phyloP scores from a whole-genome alignment of 2,797 vertebrate genomes.

The Percopsis omiscomaycus region DNA sequence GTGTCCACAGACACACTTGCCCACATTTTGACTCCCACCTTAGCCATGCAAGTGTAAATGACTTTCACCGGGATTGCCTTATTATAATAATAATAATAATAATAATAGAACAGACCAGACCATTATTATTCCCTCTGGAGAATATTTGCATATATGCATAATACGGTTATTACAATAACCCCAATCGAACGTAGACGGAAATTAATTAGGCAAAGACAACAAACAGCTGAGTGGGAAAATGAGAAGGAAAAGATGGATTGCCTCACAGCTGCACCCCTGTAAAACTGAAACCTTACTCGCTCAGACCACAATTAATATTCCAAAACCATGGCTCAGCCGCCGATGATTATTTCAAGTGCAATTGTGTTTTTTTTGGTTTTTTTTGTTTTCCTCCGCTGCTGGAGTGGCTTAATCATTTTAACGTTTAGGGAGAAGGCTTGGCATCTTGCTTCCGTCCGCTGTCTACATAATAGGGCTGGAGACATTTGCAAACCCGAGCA shows the following conservation, averaged over 20 bases:
- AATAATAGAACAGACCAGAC: constrained; percentile 2
- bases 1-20: background rate
- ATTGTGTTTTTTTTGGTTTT: constrained; percentile 42
- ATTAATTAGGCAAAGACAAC: constrained; percentile 52
- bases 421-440: constrained; percentile 52
- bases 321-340: constrained; percentile 49
- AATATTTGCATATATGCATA: constrained; percentile 34
- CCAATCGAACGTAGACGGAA: constrained; percentile 18
- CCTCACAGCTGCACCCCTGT: constrained; percentile 54
- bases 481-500: constrained; percentile 53
- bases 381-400: constrained; percentile 16
- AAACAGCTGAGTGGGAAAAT: constrained; percentile 43
- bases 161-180: constrained; percentile 36
- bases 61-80: constrained; percentile 15
- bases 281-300: constrained; percentile 46
- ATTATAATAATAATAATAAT: constrained; percentile 29
- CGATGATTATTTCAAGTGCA: constrained; percentile 65
- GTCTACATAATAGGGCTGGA: constrained; percentile 40
- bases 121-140: constrained; percentile 24
- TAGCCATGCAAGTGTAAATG: background rate
- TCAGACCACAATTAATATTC: constrained; percentile 66
- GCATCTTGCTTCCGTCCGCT: constrained; percentile 35
- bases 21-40: background rate
- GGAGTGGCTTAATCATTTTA: constrained; percentile 67
- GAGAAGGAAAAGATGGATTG: constrained; percentile 22